Percentiles rank a stretch among this genome's conserved stretches.
These are phyloP conservation scores for Ceyx margarethae DNA, from an alignment of 2,113 vertebrate species.

Conservation along the genomic window DNA sequence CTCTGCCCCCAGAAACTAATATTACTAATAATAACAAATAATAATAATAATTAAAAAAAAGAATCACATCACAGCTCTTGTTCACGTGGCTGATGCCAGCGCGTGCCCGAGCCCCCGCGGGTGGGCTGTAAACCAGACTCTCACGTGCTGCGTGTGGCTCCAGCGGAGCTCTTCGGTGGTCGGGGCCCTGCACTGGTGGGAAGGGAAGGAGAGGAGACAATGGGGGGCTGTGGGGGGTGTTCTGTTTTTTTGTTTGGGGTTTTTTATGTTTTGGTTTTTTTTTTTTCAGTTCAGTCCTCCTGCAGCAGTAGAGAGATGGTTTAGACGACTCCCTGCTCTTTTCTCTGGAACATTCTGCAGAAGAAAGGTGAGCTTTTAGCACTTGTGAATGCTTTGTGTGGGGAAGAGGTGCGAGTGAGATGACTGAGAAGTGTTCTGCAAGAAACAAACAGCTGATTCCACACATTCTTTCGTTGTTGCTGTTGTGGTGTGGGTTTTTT, in stretches of 20 bases:
- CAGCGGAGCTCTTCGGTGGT: not conserved
- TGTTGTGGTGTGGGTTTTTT: not conserved
- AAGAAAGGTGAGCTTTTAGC: not conserved
- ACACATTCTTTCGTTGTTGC: not conserved
- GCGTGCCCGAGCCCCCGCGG: not conserved
- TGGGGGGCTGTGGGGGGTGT: rapidly evolving
- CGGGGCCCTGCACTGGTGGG: not conserved
- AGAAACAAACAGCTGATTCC: slow-evolving; percentile 26
- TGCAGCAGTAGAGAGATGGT: not conserved
- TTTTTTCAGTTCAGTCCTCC: not conserved
- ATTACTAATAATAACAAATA: too few species aligned
- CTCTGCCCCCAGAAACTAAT: too few species aligned
- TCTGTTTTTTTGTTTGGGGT: too few species aligned
- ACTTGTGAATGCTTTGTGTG: slow-evolving; percentile 7
- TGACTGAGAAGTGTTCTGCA: slow-evolving; percentile 26
- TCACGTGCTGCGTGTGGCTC: not conserved
- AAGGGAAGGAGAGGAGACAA: not conserved
- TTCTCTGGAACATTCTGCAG: not conserved
- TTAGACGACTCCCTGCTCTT: not conserved
- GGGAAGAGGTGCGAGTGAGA: slow-evolving; percentile 5
- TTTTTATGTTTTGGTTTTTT: not conserved
- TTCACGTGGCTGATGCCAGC: slow-evolving; percentile 10
- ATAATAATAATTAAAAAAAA: not conserved
- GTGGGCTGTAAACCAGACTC: slow-evolving; percentile 10
- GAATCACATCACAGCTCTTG: slow-evolving; percentile 31